These are phyloP conservation scores for Dreissena polymorpha DNA, from an alignment of 1,140 invertebrate genomes.

Conservation along the genomic window DNA sequence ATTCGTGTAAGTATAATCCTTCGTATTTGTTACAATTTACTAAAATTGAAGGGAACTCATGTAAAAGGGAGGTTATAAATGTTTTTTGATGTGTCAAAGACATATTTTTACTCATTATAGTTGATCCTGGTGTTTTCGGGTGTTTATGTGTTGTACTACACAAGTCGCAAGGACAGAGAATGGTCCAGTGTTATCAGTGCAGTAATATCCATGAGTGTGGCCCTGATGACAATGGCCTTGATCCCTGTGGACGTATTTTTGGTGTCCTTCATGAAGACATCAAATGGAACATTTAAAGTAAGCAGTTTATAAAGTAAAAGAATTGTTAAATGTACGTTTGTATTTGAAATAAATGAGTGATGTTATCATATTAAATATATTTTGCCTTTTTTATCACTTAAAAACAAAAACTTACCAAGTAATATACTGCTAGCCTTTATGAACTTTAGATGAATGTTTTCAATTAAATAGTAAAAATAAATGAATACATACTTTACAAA, in stretches of 20 bases:
- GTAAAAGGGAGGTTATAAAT: too few species aligned
- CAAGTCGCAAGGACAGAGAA: slow-evolving; percentile 76
- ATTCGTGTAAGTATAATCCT: too few species aligned
- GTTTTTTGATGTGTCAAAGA: too few species aligned
- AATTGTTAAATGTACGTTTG: background rate
- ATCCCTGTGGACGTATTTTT: slow-evolving; percentile 81
- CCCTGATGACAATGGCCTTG: slow-evolving; percentile 78
- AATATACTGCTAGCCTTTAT: too few species aligned
- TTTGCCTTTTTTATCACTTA: background rate
- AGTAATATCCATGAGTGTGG: slow-evolving; percentile 76
- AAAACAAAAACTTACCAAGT: background rate
- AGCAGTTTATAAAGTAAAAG: slow-evolving; percentile 17
- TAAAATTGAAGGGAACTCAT: too few species aligned
- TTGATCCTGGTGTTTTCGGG: slow-evolving; percentile 77
- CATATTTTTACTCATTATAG: slow-evolving; percentile 65
- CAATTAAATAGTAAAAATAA: too few species aligned
- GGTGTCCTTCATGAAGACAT: slow-evolving; percentile 80
- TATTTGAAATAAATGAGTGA: background rate
- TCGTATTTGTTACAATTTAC: too few species aligned
- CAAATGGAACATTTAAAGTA: slow-evolving; percentile 80
- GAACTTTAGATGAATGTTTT: too few species aligned
- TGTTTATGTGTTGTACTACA: slow-evolving; percentile 78
- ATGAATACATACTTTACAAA: too few species aligned
- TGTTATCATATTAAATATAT: background rate
- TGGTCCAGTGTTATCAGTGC: slow-evolving; percentile 75